Percentiles rank a stretch among this genome's conserved stretches.
Evolutionary conservation across 2,888 invertebrate species (phyloP).

Genomic region (Parascotia fuliginaria): DNA sequence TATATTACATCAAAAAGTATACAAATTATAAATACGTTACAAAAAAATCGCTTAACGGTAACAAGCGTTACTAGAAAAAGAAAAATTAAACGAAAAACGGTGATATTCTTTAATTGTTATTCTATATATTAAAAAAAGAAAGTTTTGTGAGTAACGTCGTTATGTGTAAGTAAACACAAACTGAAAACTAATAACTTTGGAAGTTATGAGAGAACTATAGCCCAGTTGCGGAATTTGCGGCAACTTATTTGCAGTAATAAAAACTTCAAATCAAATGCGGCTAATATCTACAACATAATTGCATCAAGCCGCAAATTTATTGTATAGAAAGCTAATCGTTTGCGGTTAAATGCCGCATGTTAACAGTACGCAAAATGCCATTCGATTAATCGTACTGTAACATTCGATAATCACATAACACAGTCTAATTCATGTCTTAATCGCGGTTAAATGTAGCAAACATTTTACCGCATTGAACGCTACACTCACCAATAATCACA

Average conservation of each 20-base stretch:
- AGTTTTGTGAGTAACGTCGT: slow-evolving; percentile 36
- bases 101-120: slow-evolving; percentile 16
- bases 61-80: slow-evolving; percentile 32
- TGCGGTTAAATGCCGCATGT: background rate
- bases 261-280: background rate
- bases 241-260: background rate
- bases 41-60: slow-evolving; percentile 36
- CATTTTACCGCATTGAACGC: background rate
- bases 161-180: slow-evolving; percentile 1
- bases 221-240: background rate
- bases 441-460: slow-evolving; percentile 1
- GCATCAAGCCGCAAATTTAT: background rate
- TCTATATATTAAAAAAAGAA: slow-evolving; percentile 17
- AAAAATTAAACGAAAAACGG: slow-evolving; percentile 16
- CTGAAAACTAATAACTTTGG: slow-evolving; percentile 34
- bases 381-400: background rate
- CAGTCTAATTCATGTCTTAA: slow-evolving; percentile 17
- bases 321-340: background rate
- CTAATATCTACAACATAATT: background rate
- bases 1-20: slow-evolving; percentile 42
- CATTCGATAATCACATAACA: slow-evolving; percentile 3
- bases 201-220: slow-evolving; percentile 28
- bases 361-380: background rate
- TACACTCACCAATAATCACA: background rate
- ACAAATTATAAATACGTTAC: slow-evolving; percentile 47